Conservation (phyloP, 2,888 invertebrate genomes). For the Hyposoter didymator region DNA sequence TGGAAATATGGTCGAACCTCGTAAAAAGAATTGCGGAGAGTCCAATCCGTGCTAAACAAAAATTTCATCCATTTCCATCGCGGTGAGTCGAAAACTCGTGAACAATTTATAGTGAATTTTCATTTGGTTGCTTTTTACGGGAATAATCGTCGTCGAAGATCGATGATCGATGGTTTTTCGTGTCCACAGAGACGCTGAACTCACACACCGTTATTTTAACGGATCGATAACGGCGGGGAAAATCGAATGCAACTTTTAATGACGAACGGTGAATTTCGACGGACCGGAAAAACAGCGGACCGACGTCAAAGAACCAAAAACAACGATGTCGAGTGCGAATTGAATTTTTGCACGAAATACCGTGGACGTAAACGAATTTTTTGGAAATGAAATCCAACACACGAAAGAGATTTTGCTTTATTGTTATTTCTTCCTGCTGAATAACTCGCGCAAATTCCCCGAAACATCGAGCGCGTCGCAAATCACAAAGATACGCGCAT, state of each 20-base stretch:
- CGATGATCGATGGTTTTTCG: background rate
- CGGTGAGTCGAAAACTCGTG: background rate
- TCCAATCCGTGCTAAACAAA: background rate
- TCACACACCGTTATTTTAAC: background rate
- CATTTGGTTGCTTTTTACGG: background rate
- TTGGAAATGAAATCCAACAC: background rate
- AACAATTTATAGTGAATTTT: background rate
- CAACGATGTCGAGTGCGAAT: background rate
- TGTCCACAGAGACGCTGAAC: background rate
- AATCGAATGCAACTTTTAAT: background rate
- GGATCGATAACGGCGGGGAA: background rate
- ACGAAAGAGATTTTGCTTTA: no score
- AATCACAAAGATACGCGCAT: no score
- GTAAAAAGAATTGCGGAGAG: background rate
- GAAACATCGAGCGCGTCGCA: no score
- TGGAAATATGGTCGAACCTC: background rate
- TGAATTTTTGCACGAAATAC: background rate
- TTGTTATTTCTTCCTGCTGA: no score
- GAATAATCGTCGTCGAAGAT: background rate
- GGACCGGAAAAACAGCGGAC: background rate
- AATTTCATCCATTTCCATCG: background rate
- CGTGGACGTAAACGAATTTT: background rate
- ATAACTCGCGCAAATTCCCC: no score
- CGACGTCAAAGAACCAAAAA: background rate
- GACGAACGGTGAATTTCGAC: background rate